Evolutionary conservation across 2,888 invertebrate genomes (phyloP).

Genomic region (Trissolcus japonicus): DNA sequence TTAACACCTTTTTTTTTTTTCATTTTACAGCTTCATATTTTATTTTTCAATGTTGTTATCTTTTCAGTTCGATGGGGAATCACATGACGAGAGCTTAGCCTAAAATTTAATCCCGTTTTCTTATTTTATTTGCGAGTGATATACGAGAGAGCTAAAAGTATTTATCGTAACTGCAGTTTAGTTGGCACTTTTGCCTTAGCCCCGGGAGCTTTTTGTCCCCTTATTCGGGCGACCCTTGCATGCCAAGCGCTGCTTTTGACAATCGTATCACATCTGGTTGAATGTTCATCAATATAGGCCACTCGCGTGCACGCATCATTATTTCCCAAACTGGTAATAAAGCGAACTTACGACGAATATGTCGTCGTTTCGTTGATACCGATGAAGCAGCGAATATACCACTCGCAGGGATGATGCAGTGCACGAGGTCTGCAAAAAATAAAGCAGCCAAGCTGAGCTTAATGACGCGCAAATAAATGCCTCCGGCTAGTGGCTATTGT

Average conservation of each 20-base stretch:
- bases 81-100: neutral
- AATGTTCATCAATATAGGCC: slow-evolving; percentile 46
- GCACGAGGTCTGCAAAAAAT: slow-evolving; percentile 37
- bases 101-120: slow-evolving; percentile 8
- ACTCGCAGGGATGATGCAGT: slow-evolving; percentile 27
- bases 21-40: too few relatives aligned
- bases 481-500: slow-evolving; percentile 29
- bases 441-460: slow-evolving; percentile 37
- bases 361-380: slow-evolving; percentile 43
- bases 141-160: slow-evolving; percentile 12
- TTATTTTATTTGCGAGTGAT: neutral
- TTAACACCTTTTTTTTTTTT: too few relatives aligned
- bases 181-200: slow-evolving; percentile 34
- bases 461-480: slow-evolving; percentile 54
- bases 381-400: slow-evolving; percentile 45
- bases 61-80: too few relatives aligned
- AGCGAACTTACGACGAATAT: slow-evolving; percentile 38
- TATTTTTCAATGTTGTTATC: too few relatives aligned
- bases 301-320: slow-evolving; percentile 51
- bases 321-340: slow-evolving; percentile 52
- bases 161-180: slow-evolving; percentile 38
- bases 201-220: slow-evolving; percentile 32
- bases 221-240: slow-evolving; percentile 35
- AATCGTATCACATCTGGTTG: slow-evolving; percentile 55
- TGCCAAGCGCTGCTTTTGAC: slow-evolving; percentile 38